Base-by-base conservation (phyloP, 2,888 invertebrate genomes). In the Sthenelais limicola region DNA sequence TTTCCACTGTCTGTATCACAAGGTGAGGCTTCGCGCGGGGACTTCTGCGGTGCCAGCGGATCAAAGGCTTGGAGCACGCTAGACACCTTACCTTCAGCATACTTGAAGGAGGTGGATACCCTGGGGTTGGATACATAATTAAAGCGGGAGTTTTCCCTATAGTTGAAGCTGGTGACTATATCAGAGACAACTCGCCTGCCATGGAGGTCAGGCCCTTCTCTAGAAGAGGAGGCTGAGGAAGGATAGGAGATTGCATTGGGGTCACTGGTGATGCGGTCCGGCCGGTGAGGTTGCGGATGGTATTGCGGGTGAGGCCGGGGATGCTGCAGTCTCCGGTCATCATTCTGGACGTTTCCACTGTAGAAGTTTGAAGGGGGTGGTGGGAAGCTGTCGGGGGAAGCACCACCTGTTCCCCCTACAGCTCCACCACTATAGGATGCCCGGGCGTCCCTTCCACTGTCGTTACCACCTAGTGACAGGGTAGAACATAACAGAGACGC, bases 41-140 rank as follows among this genome's bases (percentile, higher is more conserved):
- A 35, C 62, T 24, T 35, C 9, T 1, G 38, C 33, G 33, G 58
- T n/a, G 43, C 47, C 18, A 71, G 49, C 5, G 67, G 73, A 33
- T 76, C 76, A 28, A 76, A 54, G 15, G 58, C 68, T 24, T 68
- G 71, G 5, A 76, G 51, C 32, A 74, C 71, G 21, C 33, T 71
- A n/a, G 38, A 24, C 24, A 71, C 71, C 30, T 67, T 68, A n/a
- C 69, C 71, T 30, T 74, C 68, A 5, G 73, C 67, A 35, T 72
- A 56, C 38, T 62, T 69, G 32, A 73, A 35, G 30, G 73, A 54
- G 49, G 66, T 56, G 9, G 73, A 70, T 15, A 62, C 33, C 9
- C 73, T 49, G 30, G 35, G 68, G 12, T 66, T 48, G 24, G 67
- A 21, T 32, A 12, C 5, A 21, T 15, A 38, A 38, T 15, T 38